Evolutionary conservation across 2,113 vertebrate species (phyloP), one percentile per base, ranked within the genome.

Genomic region (Zingel zingel): DNA sequence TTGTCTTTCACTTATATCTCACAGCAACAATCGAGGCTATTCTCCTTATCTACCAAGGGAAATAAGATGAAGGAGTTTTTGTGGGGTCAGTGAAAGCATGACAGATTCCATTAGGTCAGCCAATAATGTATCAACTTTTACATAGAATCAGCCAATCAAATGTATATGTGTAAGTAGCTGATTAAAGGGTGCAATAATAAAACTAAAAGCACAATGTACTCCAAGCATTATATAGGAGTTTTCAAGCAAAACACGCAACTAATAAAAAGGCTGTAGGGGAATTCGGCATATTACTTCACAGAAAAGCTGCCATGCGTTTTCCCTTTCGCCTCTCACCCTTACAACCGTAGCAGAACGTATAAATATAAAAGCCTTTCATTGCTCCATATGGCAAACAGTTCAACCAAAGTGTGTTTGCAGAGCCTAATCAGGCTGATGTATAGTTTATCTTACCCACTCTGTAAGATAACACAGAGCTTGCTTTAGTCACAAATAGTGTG

Each of bases 311-410:
- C 39, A 8, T 68, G 64, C 36, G 2, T 74, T 73, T 61, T 72
- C 61, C 69, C 57, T 63, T 58, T 77, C 3, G 43, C 72, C 47
- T 73, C 65, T 27, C 7, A 39, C 18, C 72, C 54, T 15, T 9
- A n/a, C 77, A 80, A 56, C 84, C 25, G 1, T 59, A 51, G 75
- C 77, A 84, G 67, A 89, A 83, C 43, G 2, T 72, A 82, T 81
- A 80, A 77, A 89, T 74, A 75, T 76, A 59, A 77, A 86, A 76
- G 25, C 36, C 45, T 74, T 90, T 86, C 80, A 84, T 63, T 72
- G 87, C 63, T 75, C 81, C 93, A 92, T 87, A 71, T 92, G 91
- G 91, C 43, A 82, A 90, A 91, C 82, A 76, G 77, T 75, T 93
- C 85, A 83, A 50, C 75, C 63, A 58, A 59, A 82, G 77, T 81